These are phyloP conservation scores for Platichthys flesus DNA, from an alignment of 2,113 vertebrate genomes.

Conservation along the genomic window DNA sequence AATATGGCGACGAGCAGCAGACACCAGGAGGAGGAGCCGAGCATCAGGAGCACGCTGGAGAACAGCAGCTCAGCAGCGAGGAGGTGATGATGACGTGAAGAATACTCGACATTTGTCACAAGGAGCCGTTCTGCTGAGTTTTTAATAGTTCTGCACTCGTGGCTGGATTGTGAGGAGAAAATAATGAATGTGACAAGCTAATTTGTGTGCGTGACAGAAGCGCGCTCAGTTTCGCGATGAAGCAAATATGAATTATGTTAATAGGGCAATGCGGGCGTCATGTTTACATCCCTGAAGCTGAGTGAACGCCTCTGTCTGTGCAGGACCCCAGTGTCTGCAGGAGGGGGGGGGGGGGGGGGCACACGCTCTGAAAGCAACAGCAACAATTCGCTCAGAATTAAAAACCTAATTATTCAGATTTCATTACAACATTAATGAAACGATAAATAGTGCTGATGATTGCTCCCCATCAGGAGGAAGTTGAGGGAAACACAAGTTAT, in stretches of 20 bases:
- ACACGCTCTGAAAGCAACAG: neutral
- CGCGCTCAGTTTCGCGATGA: constrained; percentile 1
- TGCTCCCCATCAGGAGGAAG: too few relatives aligned
- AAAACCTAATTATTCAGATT: neutral
- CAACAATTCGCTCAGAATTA: neutral
- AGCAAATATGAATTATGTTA: constrained; percentile 23
- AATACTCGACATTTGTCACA: constrained; percentile 4
- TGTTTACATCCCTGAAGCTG: neutral
- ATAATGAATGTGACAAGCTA: neutral
- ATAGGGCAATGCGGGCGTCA: neutral
- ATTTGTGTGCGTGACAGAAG: neutral
- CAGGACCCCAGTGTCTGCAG: neutral
- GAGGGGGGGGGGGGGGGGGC: too few relatives aligned
- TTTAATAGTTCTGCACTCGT: neutral
- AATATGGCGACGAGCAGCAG: constrained; percentile 20
- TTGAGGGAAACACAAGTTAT: neutral
- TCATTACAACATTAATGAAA: neutral
- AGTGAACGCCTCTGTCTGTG: neutral
- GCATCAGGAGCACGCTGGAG: neutral
- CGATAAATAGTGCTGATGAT: neutral
- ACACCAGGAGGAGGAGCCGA: constrained; percentile 16
- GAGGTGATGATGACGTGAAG: constrained; percentile 36
- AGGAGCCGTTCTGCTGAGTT: neutral
- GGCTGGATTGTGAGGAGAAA: neutral
- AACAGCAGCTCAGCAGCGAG: constrained; percentile 19